Conservation (phyloP, 2,888 invertebrate species). For the Dugesia japonica region DNA sequence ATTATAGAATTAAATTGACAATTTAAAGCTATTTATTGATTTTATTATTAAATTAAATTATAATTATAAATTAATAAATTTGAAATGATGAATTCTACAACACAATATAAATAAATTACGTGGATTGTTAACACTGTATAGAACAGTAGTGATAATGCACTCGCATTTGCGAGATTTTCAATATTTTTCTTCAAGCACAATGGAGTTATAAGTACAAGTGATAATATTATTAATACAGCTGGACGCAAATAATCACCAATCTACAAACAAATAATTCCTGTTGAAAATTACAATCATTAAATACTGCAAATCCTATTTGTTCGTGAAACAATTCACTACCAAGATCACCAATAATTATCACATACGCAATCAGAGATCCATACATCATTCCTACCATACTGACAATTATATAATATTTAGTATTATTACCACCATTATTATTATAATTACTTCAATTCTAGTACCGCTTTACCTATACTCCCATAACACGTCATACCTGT, state of each 20-base stretch:
- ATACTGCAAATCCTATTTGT: neutral
- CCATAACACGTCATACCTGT: neutral
- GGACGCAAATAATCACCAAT: conserved; percentile 38
- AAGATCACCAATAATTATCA: neutral
- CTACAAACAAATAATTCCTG: no score
- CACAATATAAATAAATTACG: no score
- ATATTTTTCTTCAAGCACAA: conserved; percentile 72
- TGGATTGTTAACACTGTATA: conserved; percentile 73
- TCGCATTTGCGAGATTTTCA: conserved; percentile 69
- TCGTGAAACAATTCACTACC: neutral
- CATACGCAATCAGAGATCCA: neutral
- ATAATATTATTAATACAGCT: conserved; percentile 44
- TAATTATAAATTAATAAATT: no score
- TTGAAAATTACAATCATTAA: no score
- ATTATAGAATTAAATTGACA: no score
- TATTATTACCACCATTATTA: no score
- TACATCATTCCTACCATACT: neutral
- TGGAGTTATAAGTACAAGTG: conserved; percentile 62
- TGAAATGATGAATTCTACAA: no score
- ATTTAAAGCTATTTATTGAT: no score
- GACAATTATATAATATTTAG: no score
- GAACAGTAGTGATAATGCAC: conserved; percentile 74
- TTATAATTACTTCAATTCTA: neutral
- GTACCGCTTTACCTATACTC: neutral
- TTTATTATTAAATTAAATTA: no score